Percentiles rank a stretch among this genome's conserved stretches.
Evolutionary conservation across 1,140 invertebrate species (phyloP).

Genomic region (Hermetia illucens): DNA sequence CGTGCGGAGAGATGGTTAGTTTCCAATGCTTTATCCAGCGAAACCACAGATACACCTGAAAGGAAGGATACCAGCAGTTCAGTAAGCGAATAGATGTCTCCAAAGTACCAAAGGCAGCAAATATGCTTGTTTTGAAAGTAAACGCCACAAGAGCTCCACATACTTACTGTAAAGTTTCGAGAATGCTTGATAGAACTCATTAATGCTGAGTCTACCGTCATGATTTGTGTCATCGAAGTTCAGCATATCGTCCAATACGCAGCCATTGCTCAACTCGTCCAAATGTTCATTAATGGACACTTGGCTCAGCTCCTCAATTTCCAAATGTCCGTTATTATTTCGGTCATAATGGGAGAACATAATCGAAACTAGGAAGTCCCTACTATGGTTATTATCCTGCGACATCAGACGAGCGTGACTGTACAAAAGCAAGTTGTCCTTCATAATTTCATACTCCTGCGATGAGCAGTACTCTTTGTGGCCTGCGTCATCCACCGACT

Average conservation of each 20-base stretch:
- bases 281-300: constrained; percentile 43
- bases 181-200: constrained; percentile 65
- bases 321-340: constrained; percentile 54
- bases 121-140: constrained; percentile 6
- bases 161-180: constrained; percentile 60
- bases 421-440: constrained; percentile 59
- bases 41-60: constrained; percentile 60
- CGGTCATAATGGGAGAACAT: constrained; percentile 69
- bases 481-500: constrained; percentile 16
- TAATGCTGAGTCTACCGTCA: constrained; percentile 50
- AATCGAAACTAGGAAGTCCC: constrained; percentile 57
- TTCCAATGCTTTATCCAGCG: constrained; percentile 57
- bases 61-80: too few species aligned
- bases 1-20: constrained; percentile 50
- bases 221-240: constrained; percentile 52
- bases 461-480: constrained; percentile 38
- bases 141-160: constrained; percentile 4
- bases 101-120: constrained; percentile 1
- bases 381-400: constrained; percentile 41
- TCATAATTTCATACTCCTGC: constrained; percentile 55
- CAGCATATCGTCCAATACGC: constrained; percentile 52
- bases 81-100: constrained; percentile 5
- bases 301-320: constrained; percentile 48
- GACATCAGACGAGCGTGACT: constrained; percentile 55
- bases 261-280: constrained; percentile 46